Base-by-base conservation (phyloP, 2,888 invertebrate species). In the Sarcophaga caerulescens region DNA sequence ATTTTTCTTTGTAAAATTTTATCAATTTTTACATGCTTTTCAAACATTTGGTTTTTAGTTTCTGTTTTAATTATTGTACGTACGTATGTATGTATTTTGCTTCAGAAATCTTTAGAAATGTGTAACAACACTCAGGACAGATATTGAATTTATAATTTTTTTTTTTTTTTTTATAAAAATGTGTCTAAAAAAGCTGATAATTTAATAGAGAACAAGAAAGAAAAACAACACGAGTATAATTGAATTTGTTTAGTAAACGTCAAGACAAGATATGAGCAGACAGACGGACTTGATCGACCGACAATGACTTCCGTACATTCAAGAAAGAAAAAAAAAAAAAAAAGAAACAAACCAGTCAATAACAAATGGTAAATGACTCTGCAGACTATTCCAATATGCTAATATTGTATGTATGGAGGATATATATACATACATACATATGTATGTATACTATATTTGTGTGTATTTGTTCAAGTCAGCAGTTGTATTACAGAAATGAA, bases 231-330 rank as follows among this genome's bases (percentile, higher is more conserved):
- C 47, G 12, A 35, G 44, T 21, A 84, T 78, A 78, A 78, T 83
- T 83, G 52, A 70, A 69, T 78, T 73, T 35, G 45, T 52, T 69
- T 19, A 74, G n/a, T 70, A 68, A 73, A 73, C 77, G 60, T 12
- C 68, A 63, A 62, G 35, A 59, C 68, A 63, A 62, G 47, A 59
- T 19, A 77, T 45, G n/a, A 69, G 19, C 35, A 4, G n/a, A 73
- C 25, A 25, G 62, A 73, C 47, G 60, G 59, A 73, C 57, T 70
- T 68, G 52, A 74, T 69, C 62, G 57, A n/a, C 68, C 69, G 62
- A 69, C 74, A 79, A 69, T 69, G 74, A 79, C 83, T 84, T 84
- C 69, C 78, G 57, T 78, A 74, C 63, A 59, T 73, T 52, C 4
- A 52, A 52, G 52, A 52, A 52, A 52, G 8, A 35, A 35, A 35